phyloP scores from a whole-genome alignment of 2,113 vertebrate species.

The Tricholaema leucomelas region DNA sequence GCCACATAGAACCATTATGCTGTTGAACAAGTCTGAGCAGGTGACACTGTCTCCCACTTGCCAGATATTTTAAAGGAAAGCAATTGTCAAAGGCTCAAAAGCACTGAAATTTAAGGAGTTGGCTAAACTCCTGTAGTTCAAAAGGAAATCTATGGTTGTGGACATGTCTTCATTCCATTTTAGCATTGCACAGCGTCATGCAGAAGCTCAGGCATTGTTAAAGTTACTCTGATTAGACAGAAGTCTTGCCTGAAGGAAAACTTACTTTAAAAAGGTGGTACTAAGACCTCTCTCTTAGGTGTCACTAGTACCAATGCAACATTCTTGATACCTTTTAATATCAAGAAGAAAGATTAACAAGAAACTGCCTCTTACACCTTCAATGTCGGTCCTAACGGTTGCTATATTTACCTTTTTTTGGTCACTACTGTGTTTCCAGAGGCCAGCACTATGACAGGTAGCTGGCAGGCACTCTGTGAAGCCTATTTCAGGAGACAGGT shows the following conservation, averaged over 20 bases:
- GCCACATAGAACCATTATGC: accelerated
- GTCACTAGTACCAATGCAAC: background rate
- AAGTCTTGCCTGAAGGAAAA: background rate
- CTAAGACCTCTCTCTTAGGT: background rate
- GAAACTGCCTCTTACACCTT: background rate
- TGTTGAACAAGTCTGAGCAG: background rate
- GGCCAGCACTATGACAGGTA: background rate
- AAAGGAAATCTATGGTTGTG: background rate
- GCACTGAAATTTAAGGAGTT: background rate
- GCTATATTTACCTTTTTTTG: background rate
- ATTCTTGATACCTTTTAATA: background rate
- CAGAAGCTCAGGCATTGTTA: background rate
- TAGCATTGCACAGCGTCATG: background rate
- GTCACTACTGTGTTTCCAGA: background rate
- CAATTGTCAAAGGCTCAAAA: background rate
- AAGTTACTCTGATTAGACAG: background rate
- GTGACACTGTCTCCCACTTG: background rate
- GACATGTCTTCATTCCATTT: no score
- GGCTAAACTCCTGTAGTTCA: background rate
- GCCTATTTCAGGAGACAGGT: background rate
- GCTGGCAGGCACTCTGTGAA: accelerated
- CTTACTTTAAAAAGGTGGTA: background rate
- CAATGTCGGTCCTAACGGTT: background rate
- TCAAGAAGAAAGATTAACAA: background rate
- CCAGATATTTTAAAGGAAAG: background rate